Evolutionary conservation across 2,797 vertebrate species (phyloP).

Genomic region (Enteromius argenteus): DNA sequence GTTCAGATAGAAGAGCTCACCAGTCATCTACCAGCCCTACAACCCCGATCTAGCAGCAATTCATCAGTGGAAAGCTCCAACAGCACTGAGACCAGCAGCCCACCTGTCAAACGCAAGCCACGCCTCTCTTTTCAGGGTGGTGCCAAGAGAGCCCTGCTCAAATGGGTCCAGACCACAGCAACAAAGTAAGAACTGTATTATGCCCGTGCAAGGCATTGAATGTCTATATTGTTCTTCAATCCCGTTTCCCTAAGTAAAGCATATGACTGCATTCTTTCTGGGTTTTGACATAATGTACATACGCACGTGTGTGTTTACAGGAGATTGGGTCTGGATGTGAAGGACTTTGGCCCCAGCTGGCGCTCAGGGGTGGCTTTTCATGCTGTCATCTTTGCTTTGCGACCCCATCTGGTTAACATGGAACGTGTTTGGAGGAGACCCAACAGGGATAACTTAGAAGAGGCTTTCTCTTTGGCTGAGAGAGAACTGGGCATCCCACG

Average conservation of each 20-base stretch:
- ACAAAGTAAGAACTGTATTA: slow-evolving; percentile 81
- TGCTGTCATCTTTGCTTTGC: slow-evolving; percentile 90
- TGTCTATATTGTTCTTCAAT: slow-evolving; percentile 33
- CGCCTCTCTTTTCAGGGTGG: slow-evolving; percentile 87
- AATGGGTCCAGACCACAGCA: slow-evolving; percentile 92
- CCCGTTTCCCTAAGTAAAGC: slow-evolving; percentile 29
- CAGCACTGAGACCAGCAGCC: slow-evolving; percentile 89
- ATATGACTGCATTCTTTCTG: slow-evolving; percentile 1
- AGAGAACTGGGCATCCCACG: slow-evolving; percentile 90
- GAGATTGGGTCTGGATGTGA: slow-evolving; percentile 88
- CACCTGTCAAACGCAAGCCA: slow-evolving; percentile 91
- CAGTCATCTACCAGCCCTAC: slow-evolving; percentile 89
- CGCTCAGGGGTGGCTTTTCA: slow-evolving; percentile 93
- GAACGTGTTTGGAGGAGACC: slow-evolving; percentile 83
- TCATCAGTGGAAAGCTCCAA: slow-evolving; percentile 92
- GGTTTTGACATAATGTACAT: not conserved
- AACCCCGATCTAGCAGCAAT: slow-evolving; percentile 85
- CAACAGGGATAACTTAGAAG: slow-evolving; percentile 91
- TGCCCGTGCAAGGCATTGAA: slow-evolving; percentile 23
- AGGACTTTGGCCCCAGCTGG: slow-evolving; percentile 97
- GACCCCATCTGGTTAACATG: slow-evolving; percentile 91
- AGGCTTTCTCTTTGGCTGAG: slow-evolving; percentile 94
- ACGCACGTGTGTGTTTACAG: slow-evolving; percentile 70
- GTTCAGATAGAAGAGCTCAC: slow-evolving; percentile 95
- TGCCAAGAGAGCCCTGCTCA: slow-evolving; percentile 90